A percentile compares a stretch with the other conserved stretches of the same genome.
Evolutionary conservation across 2,113 vertebrate species (phyloP).

Genomic region (Gorilla gorilla): DNA sequence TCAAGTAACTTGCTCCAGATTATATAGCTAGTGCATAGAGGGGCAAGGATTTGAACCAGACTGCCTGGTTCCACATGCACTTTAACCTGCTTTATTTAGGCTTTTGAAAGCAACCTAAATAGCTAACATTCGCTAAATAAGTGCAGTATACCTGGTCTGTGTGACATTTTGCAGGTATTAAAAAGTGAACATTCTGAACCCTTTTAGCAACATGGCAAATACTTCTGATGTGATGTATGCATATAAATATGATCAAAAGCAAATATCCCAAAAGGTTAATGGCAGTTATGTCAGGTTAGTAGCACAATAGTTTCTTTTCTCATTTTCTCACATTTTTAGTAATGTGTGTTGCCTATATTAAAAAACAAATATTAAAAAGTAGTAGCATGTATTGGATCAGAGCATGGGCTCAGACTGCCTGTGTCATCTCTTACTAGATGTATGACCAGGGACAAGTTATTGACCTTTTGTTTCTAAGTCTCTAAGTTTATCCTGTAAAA

Average conservation of each 20-base stretch:
- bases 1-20: background rate
- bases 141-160: no score
- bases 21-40: background rate
- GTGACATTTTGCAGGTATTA: background rate
- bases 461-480: background rate
- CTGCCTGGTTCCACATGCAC: background rate
- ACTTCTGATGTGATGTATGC: background rate
- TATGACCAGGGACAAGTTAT: background rate
- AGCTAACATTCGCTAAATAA: background rate
- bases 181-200: background rate
- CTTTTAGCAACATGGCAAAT: background rate
- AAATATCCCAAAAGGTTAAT: background rate
- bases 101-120: background rate
- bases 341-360: background rate
- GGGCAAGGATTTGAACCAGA: background rate
- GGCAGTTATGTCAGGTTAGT: background rate
- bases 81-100: background rate
- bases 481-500: slow-evolving; percentile 15
- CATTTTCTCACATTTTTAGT: background rate
- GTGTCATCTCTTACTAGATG: background rate
- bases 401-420: background rate
- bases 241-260: background rate
- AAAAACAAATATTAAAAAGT: background rate
- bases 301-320: background rate
- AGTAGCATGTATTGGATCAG: background rate